phyloP scores from a whole-genome alignment of 2,113 vertebrate genomes.

The Odobenus rosmarus region DNA sequence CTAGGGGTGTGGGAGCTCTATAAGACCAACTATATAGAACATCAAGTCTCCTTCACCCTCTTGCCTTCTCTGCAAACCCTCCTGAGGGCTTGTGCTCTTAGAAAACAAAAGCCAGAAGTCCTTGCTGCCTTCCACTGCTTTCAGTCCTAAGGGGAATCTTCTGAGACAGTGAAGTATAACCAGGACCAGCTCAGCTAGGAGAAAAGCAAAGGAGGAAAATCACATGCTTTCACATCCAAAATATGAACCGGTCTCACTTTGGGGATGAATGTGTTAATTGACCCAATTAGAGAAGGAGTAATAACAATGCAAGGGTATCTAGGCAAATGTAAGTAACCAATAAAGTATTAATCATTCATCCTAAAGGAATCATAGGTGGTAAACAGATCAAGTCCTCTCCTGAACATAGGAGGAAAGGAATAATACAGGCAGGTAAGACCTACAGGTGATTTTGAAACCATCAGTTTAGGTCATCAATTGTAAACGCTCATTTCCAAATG shows the following conservation, averaged over 20 bases:
- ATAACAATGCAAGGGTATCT: not conserved
- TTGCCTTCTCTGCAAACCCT: not conserved
- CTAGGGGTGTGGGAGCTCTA: not conserved
- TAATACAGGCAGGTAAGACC: not conserved
- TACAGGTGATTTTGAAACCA: not conserved
- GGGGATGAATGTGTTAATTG: not conserved
- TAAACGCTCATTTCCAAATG: not conserved
- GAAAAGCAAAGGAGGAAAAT: not conserved
- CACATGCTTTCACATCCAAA: not conserved
- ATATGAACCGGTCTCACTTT: not conserved
- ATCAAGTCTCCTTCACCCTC: not conserved
- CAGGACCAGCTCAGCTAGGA: not conserved
- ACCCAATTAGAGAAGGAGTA: not conserved
- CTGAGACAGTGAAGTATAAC: not conserved
- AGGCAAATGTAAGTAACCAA: not conserved
- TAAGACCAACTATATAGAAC: not conserved
- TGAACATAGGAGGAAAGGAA: not conserved
- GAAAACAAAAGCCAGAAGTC: slow-evolving; percentile 2
- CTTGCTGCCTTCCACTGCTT: not conserved
- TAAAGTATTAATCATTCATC: not conserved
- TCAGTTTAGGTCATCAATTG: not conserved
- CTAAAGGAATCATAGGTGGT: not conserved
- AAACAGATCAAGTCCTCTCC: not conserved
- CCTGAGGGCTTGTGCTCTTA: not conserved
- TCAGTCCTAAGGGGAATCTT: not conserved